Evolutionary conservation across 2,888 invertebrate genomes (phyloP), one percentile per base, ranked within the genome.

Genomic region (Opisthograptis luteolata): DNA sequence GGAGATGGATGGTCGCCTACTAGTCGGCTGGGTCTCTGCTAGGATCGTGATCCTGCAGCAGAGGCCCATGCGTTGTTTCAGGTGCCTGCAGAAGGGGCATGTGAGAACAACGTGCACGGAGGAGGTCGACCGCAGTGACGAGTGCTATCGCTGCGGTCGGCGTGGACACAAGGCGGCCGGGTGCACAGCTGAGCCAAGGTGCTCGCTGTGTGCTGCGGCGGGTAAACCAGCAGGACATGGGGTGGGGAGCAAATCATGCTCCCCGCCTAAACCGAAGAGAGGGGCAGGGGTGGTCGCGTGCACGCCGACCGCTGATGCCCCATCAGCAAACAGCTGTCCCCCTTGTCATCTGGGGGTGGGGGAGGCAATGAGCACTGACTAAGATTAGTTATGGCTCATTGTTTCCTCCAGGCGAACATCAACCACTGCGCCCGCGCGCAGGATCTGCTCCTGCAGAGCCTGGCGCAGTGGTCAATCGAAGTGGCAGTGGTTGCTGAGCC

Each of bases 401-500:
- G 12, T 7, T 8, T 46, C 2, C 25, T 46, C 5, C 59, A 59
- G 40, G 47, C 43, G 35, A 62, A 62, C 7, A 22, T 59, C 12
- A 62, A 62, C 32, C 60, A 60, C 53, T 53, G 32, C 15, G 50
- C 54, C 19, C 28, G 34, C 7, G 57, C 60, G 30, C 56, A 57
- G 31, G 54, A 57, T 17, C 37, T 60, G 1, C 8, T 55, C 8
- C 17, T 54, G n/a, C 56, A 54, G 14, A 44, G 30, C 25, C 34
- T 55, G 39, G 55, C 53, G 24, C 36, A 61, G 56, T 55, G 61
- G 61, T 36, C 15, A 12, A 45, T 54, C 0, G 36, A 50, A 2
- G 19, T 61, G 0, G 55, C 50, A 1, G 42, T 60, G 3, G 55
- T 60, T 1, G 42, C 57, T 1, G 64, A 65, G 41, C 60, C 60